Percentiles rank a stretch among this genome's conserved stretches.
These are phyloP conservation scores for Dicrurus megarhynchus DNA, from an alignment of 2,113 vertebrate species.

Conservation along the genomic window DNA sequence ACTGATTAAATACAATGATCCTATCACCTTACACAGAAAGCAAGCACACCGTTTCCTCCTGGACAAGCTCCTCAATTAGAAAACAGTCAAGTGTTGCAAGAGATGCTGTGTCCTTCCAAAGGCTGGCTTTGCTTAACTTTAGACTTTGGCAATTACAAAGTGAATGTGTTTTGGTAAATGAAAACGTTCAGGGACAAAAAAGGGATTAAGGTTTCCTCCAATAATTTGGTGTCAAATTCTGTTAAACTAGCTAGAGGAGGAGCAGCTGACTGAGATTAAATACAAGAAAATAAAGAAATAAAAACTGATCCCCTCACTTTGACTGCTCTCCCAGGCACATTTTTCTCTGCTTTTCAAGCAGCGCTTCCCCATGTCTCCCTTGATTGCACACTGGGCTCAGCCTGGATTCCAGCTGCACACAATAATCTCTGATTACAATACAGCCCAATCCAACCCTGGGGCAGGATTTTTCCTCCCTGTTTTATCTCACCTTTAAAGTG, in stretches of 20 bases:
- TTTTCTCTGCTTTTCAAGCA: background rate
- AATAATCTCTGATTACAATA: background rate
- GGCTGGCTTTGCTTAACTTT: background rate
- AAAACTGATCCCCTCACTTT: background rate
- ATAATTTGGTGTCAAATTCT: background rate
- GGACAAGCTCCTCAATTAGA: background rate
- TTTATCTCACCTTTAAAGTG: constrained; percentile 91
- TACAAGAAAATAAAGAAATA: constrained; percentile 24
- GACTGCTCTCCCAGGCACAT: background rate
- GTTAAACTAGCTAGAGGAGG: background rate
- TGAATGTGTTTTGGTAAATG: background rate
- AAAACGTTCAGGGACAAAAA: constrained; percentile 7
- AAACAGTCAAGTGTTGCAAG: background rate
- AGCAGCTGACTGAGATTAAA: constrained; percentile 23
- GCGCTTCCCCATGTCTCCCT: background rate
- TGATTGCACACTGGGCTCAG: background rate
- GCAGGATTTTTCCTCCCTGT: constrained; percentile 29
- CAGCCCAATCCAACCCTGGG: background rate
- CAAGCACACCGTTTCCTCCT: background rate
- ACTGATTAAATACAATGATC: background rate
- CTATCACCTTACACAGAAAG: background rate
- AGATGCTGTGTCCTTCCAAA: background rate
- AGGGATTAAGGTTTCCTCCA: background rate
- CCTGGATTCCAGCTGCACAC: background rate
- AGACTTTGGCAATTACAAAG: background rate